Percentiles rank a stretch among this genome's conserved stretches.
These are phyloP conservation scores for Hetaerina titia DNA, from an alignment of 2,888 invertebrate genomes.

Conservation along the genomic window DNA sequence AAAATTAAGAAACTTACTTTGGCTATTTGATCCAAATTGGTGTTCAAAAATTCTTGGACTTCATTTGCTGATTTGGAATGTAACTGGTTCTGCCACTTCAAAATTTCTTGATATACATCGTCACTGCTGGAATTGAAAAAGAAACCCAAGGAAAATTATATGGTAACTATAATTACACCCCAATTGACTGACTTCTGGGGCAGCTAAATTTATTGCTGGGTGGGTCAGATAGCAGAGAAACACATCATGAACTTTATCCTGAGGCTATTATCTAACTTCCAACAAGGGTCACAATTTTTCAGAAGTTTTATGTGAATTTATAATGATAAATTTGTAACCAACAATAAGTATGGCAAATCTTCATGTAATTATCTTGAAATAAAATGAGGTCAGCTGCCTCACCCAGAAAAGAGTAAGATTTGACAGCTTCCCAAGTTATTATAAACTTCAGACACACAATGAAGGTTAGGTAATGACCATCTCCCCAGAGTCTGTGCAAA, in stretches of 20 bases:
- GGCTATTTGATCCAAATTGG: conserved; percentile 89
- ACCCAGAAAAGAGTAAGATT: conserved; percentile 19
- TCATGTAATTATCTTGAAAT: too few relatives aligned
- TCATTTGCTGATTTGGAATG: conserved; percentile 86
- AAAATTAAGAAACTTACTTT: conserved; percentile 80
- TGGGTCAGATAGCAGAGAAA: neutral
- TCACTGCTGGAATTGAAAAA: conserved; percentile 75
- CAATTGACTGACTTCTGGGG: too few relatives aligned
- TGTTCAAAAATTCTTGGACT: conserved; percentile 86
- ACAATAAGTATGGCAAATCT: too few relatives aligned
- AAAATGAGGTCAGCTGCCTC: neutral
- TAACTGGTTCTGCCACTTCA: conserved; percentile 85
- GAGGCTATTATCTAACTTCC: too few relatives aligned
- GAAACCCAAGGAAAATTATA: conserved; percentile 59
- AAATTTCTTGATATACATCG: conserved; percentile 83
- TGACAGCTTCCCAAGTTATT: too few relatives aligned
- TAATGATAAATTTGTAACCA: too few relatives aligned
- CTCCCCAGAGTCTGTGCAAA: too few relatives aligned
- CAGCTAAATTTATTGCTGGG: neutral
- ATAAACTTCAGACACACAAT: too few relatives aligned
- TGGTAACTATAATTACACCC: too few relatives aligned
- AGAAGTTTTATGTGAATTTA: too few relatives aligned
- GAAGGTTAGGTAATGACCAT: too few relatives aligned
- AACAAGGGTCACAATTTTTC: too few relatives aligned
- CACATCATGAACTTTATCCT: neutral